Base-by-base conservation (phyloP, 1,140 invertebrate genomes). In the Ctenoplectra terminalis region DNA sequence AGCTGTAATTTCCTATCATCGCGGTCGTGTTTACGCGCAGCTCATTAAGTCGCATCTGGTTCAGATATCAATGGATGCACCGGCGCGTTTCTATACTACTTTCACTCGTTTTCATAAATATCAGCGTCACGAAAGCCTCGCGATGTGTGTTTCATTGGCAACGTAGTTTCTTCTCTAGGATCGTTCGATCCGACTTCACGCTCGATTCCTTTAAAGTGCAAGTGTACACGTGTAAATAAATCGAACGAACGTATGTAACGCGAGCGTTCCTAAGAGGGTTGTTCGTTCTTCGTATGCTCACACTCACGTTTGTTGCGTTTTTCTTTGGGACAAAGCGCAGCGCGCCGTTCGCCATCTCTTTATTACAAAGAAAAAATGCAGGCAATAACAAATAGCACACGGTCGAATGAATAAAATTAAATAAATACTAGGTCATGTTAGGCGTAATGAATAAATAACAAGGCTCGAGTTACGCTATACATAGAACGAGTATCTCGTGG, bases 281-380 rank as follows among this genome's bases (percentile, higher is more conserved):
- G n/a, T 31, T 6, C 46, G 43, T 69, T 69, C 20, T 29, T 6
- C 23, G 13, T 15, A 66, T 66, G 29, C 40, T 46, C 43, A 46
- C 64, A 26, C 46, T 66, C 29, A 34, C 29, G 29, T 31, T 13
- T 58, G 43, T 74, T 56, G 84, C 77, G 72, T 64, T 88, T 87
- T 88, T 89, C 86, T 87, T 91, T 79, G 82, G 89, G 88, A 90
- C 76, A 88, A 89, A 71, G 88, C 85, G 83, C 76, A 83, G 80
- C 43, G 54, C 87, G 77, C 72, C 79, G 67, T 89, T 88, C 76
- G 81, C 72, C 60, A 84, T 83, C 31, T 84, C 84, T 92, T 92
- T 92, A 91, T 92, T 92, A 89, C 70, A 90, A 86, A 88, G 67
- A 82, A 86, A 85, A 61, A 69, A 69, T 50, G 43, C 43, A 52